Conservation (phyloP, 2,113 vertebrate genomes). For the Podiceps cristatus region DNA sequence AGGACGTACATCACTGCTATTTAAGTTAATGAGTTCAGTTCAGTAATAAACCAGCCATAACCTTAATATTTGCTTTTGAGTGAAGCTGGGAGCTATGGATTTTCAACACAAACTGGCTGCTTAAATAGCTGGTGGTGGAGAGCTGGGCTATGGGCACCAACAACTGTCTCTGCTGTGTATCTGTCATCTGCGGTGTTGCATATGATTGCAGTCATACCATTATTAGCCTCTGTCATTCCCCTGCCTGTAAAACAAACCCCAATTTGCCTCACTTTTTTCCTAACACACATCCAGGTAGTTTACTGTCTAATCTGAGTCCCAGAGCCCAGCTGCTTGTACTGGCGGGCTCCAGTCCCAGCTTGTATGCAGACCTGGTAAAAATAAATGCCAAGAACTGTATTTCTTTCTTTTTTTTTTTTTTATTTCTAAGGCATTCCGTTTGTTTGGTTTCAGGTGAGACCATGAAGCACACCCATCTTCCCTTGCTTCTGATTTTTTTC, state of each 20-base stretch:
- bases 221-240: not conserved
- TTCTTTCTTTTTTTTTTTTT: not conserved
- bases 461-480: slow-evolving; percentile 71
- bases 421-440: not conserved
- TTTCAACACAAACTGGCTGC: not conserved
- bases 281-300: accelerated
- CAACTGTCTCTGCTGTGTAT: accelerated
- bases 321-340: not conserved
- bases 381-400: not conserved
- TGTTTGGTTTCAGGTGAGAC: slow-evolving; percentile 65
- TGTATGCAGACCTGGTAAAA: not conserved
- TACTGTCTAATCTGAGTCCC: too few relatives aligned
- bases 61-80: not conserved
- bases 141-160: not conserved
- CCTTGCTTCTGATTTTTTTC: slow-evolving; percentile 77
- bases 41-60: not conserved
- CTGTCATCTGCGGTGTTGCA: not conserved
- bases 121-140: not conserved
- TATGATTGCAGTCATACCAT: accelerated
- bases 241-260: not conserved
- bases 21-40: not conserved
- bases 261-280: not conserved
- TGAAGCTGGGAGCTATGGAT: not conserved
- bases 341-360: not conserved
- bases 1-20: accelerated